Evolutionary conservation across 2,888 invertebrate species (phyloP).

Genomic region (Brachyopa scutellaris): DNA sequence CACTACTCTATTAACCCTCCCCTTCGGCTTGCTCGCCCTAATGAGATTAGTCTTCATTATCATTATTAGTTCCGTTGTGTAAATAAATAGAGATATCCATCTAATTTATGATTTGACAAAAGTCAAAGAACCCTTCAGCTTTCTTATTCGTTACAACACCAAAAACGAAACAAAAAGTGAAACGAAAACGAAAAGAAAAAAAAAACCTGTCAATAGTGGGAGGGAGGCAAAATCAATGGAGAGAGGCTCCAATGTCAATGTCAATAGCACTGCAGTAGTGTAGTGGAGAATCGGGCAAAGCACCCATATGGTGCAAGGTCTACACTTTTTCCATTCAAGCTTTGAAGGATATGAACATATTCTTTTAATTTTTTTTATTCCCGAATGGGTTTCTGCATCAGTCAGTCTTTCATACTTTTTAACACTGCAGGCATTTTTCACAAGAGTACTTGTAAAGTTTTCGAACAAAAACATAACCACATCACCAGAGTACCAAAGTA

Average conservation of each 20-base stretch:
- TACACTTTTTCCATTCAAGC: constrained; percentile 37
- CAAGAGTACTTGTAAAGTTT: constrained; percentile 23
- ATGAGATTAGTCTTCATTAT: constrained; percentile 25
- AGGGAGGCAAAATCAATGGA: constrained; percentile 46
- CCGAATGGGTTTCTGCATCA: constrained; percentile 25
- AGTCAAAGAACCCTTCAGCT: constrained; percentile 37
- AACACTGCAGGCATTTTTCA: constrained; percentile 9
- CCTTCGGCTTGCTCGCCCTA: background rate
- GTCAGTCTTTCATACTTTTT: constrained; percentile 32
- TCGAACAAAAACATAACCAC: background rate
- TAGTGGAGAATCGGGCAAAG: constrained; percentile 18
- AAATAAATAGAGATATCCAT: constrained; percentile 7
- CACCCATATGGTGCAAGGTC: constrained; percentile 38
- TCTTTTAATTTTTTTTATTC: background rate
- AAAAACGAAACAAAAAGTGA: constrained; percentile 7
- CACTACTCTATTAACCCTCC: background rate
- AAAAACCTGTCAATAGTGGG: constrained; percentile 13
- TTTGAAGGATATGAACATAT: constrained; percentile 14
- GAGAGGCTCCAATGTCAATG: constrained; percentile 61
- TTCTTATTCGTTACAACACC: background rate
- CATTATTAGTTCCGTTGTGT: constrained; percentile 15
- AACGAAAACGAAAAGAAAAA: background rate
- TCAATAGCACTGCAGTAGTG: constrained; percentile 56
- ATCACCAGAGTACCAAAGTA: background rate
- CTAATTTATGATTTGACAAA: constrained; percentile 3